Base-by-base conservation (phyloP, 2,113 vertebrate genomes). In the Hirundichthys speculiger region DNA sequence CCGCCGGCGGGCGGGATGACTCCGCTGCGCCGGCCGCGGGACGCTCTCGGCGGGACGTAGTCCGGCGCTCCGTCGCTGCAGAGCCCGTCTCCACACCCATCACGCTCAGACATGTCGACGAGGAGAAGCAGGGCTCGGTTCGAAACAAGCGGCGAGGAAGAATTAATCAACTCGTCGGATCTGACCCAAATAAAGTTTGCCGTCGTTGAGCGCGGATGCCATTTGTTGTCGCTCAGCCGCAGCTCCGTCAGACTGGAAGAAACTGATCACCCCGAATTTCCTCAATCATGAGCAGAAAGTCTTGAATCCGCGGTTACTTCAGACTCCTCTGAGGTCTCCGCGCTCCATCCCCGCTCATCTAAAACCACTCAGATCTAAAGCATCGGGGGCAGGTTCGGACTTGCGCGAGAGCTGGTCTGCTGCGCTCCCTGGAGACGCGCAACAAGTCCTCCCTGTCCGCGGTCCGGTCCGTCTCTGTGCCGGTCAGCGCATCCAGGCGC, bases 21-120 rank as follows among this genome's bases (percentile, higher is more conserved):
- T 1, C 95, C 95, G 72, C 94, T 95, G 20, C 95, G 91, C 52
- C 95, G 93, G 88, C 90, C 85, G 60, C 90, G 79, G 89, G 77
- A 84, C 83, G 58, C 90, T 80, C 65, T 88, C 22, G 73, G 64
- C 68, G 73, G 75, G 75, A 66, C 85, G 72, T 38, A 76, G 46
- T 88, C 95, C 53, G 84, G 80, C 56, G 77, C 80, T 51, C 79
- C 82, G 62, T 95, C 93, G 54, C 80, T 78, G 72, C 80, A 89
- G 69, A 77, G 68, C 16, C 90, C 93, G 71, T 92, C 91, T 64
- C 88, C 92, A 20, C 63, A 65, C 45, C 79, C 85, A 57, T 95
- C 94, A 5, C 93, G 93, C 55, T 96, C 96, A 69, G 83, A 88
- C 93, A 69, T 91, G 72, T 41, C 65, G 55, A 34, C 30, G 30